Percentiles rank a stretch among this genome's conserved stretches.
Conservation (phyloP, 2,888 invertebrate genomes). For the Ariolimax columbianus region DNA sequence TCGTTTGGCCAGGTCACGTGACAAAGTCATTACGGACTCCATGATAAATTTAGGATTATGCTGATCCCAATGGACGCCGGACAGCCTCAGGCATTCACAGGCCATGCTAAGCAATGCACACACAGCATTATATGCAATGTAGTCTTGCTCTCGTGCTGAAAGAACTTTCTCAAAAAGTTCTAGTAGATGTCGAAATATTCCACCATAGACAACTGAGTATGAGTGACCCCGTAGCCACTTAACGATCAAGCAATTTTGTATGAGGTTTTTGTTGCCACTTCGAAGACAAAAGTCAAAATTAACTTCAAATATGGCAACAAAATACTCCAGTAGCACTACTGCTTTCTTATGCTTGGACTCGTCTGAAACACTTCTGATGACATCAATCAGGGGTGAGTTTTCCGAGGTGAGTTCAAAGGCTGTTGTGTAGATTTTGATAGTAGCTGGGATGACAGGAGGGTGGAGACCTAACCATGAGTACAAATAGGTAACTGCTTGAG, state of each 20-base stretch:
- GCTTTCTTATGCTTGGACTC: not conserved
- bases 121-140: not conserved
- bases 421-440: conserved; percentile 12
- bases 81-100: conserved; percentile 26
- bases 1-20: conserved; percentile 9
- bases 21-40: conserved; percentile 22
- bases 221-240: conserved; percentile 64
- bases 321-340: conserved; percentile 51
- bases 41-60: conserved; percentile 2
- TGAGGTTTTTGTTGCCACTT: conserved; percentile 2
- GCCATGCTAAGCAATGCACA: conserved; percentile 31
- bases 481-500: conserved; percentile 58
- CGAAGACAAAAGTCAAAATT: conserved; percentile 51
- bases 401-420: conserved; percentile 25
- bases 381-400: conserved; percentile 12
- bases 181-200: conserved; percentile 58
- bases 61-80: conserved; percentile 17
- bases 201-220: conserved; percentile 59
- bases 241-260: conserved; percentile 57
- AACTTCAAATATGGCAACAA: conserved; percentile 56
- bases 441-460: conserved; percentile 56
- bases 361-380: not conserved
- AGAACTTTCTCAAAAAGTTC: conserved; percentile 50
- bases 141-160: not conserved
- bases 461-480: conserved; percentile 60